Conservation (phyloP, 1,140 invertebrate species). For the Metopolophium dirhodum region DNA sequence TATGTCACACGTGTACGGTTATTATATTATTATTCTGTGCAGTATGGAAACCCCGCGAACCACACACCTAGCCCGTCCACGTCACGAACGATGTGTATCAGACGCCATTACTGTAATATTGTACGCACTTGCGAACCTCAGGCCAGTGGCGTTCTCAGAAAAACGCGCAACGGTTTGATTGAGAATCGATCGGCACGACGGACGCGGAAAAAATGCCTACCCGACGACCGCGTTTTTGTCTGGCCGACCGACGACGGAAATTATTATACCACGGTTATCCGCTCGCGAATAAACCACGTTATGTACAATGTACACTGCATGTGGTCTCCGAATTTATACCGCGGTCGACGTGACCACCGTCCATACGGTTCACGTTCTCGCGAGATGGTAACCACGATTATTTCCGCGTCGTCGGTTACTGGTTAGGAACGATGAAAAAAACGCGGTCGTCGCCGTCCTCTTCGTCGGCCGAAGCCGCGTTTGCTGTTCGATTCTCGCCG, state of each 20-base stretch:
- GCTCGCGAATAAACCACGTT: neutral
- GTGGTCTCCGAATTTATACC: neutral
- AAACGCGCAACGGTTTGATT: neutral
- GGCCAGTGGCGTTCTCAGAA: neutral
- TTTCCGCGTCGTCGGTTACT: neutral
- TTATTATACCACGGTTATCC: neutral
- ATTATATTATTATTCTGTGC: neutral
- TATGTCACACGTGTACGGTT: no score
- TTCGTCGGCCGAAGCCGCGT: fast-evolving
- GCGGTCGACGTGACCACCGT: neutral
- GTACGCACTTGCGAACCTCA: no score
- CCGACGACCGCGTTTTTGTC: neutral
- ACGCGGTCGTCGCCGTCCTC: neutral
- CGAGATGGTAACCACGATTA: neutral
- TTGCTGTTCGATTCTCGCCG: neutral
- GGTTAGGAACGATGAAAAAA: neutral
- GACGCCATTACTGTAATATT: neutral
- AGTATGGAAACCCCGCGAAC: neutral
- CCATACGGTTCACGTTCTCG: neutral
- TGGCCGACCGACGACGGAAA: neutral
- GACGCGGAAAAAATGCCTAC: neutral
- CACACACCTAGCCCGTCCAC: neutral
- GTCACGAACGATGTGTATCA: neutral
- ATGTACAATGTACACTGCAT: neutral
- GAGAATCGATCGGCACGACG: neutral